A percentile compares a stretch with the other conserved stretches of the same genome.
These are phyloP conservation scores for Tholera decimalis DNA, from an alignment of 2,888 invertebrate genomes.

Conservation along the genomic window DNA sequence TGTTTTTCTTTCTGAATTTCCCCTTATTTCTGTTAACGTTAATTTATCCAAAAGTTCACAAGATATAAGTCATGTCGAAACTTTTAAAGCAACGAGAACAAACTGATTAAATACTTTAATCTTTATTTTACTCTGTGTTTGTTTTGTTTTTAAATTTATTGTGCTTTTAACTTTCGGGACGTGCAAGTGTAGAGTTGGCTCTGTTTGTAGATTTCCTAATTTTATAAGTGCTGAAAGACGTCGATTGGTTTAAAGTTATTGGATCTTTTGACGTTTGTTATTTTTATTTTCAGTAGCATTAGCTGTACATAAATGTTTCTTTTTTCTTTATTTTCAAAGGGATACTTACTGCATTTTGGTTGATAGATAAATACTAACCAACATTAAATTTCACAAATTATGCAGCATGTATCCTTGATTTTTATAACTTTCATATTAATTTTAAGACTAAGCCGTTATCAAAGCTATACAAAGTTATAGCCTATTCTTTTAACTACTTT, in stretches of 20 bases:
- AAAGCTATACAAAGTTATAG: conserved; percentile 50
- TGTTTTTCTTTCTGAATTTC: conserved; percentile 60
- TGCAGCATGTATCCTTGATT: neutral
- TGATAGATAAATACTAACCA: neutral
- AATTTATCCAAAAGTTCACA: conserved; percentile 74
- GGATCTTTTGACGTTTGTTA: neutral
- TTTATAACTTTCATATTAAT: conserved; percentile 7
- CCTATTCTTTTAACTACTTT: conserved; percentile 46
- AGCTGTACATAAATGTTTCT: neutral
- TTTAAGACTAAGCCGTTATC: conserved; percentile 1
- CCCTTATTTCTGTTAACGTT: conserved; percentile 61
- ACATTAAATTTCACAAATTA: neutral
- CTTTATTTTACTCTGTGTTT: conserved; percentile 87
- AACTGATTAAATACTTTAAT: conserved; percentile 89
- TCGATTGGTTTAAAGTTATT: neutral
- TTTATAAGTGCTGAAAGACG: conserved; percentile 28
- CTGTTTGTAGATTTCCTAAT: conserved; percentile 40
- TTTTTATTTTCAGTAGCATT: neutral
- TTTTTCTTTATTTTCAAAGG: neutral
- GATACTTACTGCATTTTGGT: neutral
- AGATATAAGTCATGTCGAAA: conserved; percentile 88
- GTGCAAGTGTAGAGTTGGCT: conserved; percentile 69
- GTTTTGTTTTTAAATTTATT: conserved; percentile 87
- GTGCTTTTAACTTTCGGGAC: conserved; percentile 80
- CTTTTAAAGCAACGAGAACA: conserved; percentile 82